Evolutionary conservation across 1,140 invertebrate species (phyloP).

Genomic region (Drosophila mojavensis): DNA sequence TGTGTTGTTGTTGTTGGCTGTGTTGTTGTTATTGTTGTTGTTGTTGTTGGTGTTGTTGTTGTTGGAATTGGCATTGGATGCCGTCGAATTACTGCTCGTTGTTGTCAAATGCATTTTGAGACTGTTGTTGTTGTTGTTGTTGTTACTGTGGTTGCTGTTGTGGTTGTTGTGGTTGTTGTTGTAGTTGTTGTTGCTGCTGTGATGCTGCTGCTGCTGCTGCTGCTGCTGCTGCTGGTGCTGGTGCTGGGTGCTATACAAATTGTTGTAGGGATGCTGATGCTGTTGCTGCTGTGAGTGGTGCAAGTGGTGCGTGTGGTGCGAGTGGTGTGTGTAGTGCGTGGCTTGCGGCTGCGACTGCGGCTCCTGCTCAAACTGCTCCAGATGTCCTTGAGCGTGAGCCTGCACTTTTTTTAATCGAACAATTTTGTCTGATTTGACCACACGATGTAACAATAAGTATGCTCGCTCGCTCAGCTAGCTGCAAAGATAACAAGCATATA

Average conservation of each 20-base stretch:
- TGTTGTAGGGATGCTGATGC: constrained; percentile 38
- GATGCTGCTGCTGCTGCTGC: constrained; percentile 15
- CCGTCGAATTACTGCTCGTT: constrained; percentile 65
- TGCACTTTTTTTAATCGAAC: constrained; percentile 77
- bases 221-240: constrained; percentile 20
- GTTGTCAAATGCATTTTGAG: constrained; percentile 76
- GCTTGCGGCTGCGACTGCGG: constrained; percentile 21
- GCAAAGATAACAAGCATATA: background rate
- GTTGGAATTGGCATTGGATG: constrained; percentile 70
- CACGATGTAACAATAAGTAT: constrained; percentile 8
- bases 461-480: constrained; percentile 11
- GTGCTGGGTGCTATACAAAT: constrained; percentile 20
- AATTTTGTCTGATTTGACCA: constrained; percentile 68
- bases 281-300: constrained; percentile 3
- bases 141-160: constrained; percentile 20
- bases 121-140: constrained; percentile 46
- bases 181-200: constrained; percentile 32
- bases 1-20: constrained; percentile 57
- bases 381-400: constrained; percentile 76
- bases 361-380: constrained; percentile 74
- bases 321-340: constrained; percentile 16
- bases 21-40: constrained; percentile 58
- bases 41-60: constrained; percentile 62
- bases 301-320: constrained; percentile 9
- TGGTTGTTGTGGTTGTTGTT: constrained; percentile 32